Evolutionary conservation across 2,113 vertebrate genomes (phyloP), one percentile per base, ranked within the genome.

Genomic region (Oncorhynchus kisutch): DNA sequence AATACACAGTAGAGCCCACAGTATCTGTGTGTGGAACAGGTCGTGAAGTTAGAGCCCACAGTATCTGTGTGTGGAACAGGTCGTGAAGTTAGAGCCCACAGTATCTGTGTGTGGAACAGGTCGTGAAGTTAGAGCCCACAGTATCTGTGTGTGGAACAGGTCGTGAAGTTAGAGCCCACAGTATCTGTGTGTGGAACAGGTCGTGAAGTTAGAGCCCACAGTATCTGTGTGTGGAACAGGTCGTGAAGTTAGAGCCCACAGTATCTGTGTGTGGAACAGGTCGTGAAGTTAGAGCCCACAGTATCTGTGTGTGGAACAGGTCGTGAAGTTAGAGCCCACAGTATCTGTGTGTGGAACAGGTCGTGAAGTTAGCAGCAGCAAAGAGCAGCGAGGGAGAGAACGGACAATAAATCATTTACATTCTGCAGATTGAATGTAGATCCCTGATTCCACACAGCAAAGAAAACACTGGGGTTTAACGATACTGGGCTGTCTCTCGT

Each of bases 361-460:
- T 9, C 2, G 8, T 39, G 34, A 8, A 39, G 39, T 39, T 39
- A 8, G 8, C 39, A 39, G 39, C 39, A 39, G 39, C 39, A 39
- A 8, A 39, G 2, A 39, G 39, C 39, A 39, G 8, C 8, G 8
- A 39, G 39, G 39, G 8, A 39, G 45, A 89, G 81, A 86, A 82
- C 75, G 62, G 81, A 80, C 81, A 86, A 85, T 90, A 85, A 91
- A 93, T 91, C 79, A 91, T 93, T 94, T 81, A 93, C 82, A 91
- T 83, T 93, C 85, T 91, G 88, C 91, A 90, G 88, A 54, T 54
- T 54, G 51, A 90, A 90, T 72, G 72, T 82, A 90, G 87, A 91
- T 92, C 84, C 86, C 67, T 57, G 72, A 74, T 74, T 85, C 77
- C 49, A 84, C 76, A 82, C 74, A 79, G 74, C 34, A 39, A 60